Evolutionary conservation across 2,797 vertebrate species (phyloP).

Genomic region (Sebastolobus alascanus): DNA sequence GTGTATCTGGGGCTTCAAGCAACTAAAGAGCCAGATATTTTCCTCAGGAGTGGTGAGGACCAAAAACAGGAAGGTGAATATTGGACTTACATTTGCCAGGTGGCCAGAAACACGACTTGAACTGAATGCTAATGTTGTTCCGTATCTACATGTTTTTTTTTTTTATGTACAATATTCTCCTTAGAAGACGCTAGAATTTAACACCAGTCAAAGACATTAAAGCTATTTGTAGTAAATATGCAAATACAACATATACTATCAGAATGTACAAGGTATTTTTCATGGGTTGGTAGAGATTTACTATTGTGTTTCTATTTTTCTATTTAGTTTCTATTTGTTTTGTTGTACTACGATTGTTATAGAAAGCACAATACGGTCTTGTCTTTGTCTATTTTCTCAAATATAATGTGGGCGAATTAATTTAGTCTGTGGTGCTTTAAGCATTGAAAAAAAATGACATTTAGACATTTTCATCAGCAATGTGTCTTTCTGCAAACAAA

Average conservation of each 20-base stretch:
- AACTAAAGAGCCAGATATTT: neutral
- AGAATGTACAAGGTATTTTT: neutral
- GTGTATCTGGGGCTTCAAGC: neutral
- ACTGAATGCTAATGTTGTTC: neutral
- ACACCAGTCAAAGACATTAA: neutral
- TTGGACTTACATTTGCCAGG: neutral
- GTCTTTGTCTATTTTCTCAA: neutral
- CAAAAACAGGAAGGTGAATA: neutral
- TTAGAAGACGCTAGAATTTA: neutral
- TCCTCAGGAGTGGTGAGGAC: neutral
- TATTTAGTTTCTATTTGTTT: neutral
- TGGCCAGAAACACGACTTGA: neutral
- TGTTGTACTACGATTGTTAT: neutral
- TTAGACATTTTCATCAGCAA: neutral
- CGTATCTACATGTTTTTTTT: neutral
- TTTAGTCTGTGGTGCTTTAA: neutral
- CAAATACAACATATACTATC: neutral
- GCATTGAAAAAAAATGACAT: neutral
- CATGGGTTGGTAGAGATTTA: neutral
- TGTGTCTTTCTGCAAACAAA: neutral
- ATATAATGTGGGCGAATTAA: neutral
- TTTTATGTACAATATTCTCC: neutral
- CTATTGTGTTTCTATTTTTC: neutral
- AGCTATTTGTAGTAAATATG: neutral
- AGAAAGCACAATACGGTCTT: neutral